A percentile compares a stretch with the other conserved stretches of the same genome.
phyloP scores from a whole-genome alignment of 2,797 vertebrate species.

The Lacerta agilis region DNA sequence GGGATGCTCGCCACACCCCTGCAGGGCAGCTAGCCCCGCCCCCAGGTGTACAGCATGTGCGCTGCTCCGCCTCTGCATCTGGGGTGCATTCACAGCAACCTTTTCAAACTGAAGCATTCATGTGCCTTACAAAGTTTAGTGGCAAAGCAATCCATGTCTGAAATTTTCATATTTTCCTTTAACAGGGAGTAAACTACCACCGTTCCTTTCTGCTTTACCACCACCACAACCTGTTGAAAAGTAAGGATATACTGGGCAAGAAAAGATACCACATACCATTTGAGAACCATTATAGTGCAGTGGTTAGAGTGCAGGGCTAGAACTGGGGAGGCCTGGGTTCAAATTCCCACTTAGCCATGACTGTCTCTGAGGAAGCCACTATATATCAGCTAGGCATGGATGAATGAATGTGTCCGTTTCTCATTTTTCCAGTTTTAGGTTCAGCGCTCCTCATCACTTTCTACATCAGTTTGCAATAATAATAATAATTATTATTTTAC shows the following conservation, averaged over 20 bases:
- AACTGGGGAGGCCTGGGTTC: no score
- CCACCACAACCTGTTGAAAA: neutral
- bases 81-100: neutral
- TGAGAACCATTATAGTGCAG: neutral
- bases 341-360: neutral
- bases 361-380: neutral
- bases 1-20: no score
- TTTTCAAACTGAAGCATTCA: neutral
- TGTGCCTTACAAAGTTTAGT: neutral
- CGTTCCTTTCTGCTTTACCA: neutral
- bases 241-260: neutral
- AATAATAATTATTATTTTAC: no score
- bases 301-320: no score
- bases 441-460: no score
- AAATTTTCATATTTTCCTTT: neutral
- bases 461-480: no score
- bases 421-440: no score
- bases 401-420: no score
- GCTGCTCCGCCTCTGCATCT: neutral
- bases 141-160: neutral
- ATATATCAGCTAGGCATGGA: no score
- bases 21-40: accelerated
- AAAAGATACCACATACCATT: neutral
- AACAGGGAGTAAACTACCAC: neutral
- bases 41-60: no score